Evolutionary conservation across 2,888 invertebrate genomes (phyloP), one percentile per base, ranked within the genome.

Genomic region (Hydraecia micacea): DNA sequence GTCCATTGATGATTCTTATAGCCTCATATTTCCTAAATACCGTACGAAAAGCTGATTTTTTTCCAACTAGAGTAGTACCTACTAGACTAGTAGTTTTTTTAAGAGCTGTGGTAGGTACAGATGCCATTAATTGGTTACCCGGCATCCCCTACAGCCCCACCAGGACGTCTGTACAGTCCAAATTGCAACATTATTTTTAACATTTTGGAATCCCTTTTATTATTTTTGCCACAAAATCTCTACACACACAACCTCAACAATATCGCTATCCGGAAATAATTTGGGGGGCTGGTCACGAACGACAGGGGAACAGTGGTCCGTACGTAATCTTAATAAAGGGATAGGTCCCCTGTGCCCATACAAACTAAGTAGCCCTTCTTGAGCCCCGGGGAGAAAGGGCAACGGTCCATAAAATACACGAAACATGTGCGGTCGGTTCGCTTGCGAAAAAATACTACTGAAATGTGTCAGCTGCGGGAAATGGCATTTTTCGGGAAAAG

Each of bases 251-350:
- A 42, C 52, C 32, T n/a, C 67, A 71, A 72, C 55, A 72, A 52
- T 62, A 79, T 84, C 9, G 28, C 60, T 71, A 65, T 84, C 79
- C 72, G 60, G n/a, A 73, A 83, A 80, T 83, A 76, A 73, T 83
- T 82, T 73, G 75, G 58, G 49, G 70, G 75, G 60, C 74, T 36
- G 72, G 86, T 83, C 85, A 84, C 87, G 80, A 77, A 76, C 71
- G 70, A 66, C 74, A 60, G 67, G 80, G 85, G 82, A 63, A 84
- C 83, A 79, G 77, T 75, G 77, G 80, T 55, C 76, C 83, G 85
- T 82, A 77, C 72, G 84, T 84, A 86, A 88, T 79, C 83, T 80
- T 88, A 89, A 89, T 89, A 87, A 89, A 90, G 84, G 89, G 85
- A 89, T 86, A 79, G 81, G 77, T 83, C 87, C 90, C 85, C 76